A percentile compares a stretch with the other conserved stretches of the same genome.
Conservation (phyloP, 2,888 invertebrate species). For the Drosophila paucipuncta region DNA sequence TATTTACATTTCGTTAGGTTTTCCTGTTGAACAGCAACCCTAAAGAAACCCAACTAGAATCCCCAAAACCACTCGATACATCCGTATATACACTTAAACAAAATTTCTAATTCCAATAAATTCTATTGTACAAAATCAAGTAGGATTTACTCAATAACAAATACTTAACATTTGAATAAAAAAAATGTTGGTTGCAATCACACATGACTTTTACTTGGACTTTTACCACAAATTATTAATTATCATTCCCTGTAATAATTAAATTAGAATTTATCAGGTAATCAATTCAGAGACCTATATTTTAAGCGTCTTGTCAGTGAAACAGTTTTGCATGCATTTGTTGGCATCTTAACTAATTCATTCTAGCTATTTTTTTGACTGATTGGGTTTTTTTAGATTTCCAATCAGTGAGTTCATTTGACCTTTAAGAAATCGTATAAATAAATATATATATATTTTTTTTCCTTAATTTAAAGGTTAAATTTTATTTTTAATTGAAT, state of each 20-base stretch:
- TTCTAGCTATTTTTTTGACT: too few relatives aligned
- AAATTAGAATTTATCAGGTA: neutral
- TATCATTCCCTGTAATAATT: neutral
- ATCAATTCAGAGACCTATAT: neutral
- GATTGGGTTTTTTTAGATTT: too few relatives aligned
- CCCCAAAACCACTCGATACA: constrained; percentile 42
- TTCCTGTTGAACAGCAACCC: constrained; percentile 32
- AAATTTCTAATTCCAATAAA: too few relatives aligned
- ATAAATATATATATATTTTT: neutral
- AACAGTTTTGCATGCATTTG: neutral
- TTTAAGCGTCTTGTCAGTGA: neutral
- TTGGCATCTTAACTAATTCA: neutral
- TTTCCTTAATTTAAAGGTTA: neutral
- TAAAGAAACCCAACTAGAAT: constrained; percentile 4
- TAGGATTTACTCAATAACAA: neutral
- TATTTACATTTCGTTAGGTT: constrained; percentile 79
- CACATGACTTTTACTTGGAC: neutral
- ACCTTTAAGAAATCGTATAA: neutral
- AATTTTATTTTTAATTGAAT: neutral
- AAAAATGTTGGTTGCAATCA: neutral
- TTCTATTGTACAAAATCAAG: neutral
- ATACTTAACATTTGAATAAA: neutral
- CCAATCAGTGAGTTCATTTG: too few relatives aligned
- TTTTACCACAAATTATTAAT: neutral
- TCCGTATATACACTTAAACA: neutral